These are phyloP conservation scores for Arctia plantaginis DNA, from an alignment of 2,888 invertebrate species.

Conservation along the genomic window DNA sequence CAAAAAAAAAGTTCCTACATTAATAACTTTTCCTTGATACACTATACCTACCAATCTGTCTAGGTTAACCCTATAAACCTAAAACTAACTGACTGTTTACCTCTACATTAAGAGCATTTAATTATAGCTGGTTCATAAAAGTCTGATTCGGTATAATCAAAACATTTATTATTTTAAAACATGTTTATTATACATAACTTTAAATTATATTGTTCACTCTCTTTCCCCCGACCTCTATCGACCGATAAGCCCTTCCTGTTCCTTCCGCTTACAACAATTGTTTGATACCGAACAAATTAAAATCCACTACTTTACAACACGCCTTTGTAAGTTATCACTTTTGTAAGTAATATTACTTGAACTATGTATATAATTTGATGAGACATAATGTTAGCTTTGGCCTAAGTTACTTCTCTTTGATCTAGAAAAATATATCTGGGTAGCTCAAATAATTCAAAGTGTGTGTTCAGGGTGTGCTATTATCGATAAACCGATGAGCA, in stretches of 20 bases:
- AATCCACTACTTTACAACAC: neutral
- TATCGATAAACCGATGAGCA: too few species aligned
- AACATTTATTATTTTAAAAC: neutral
- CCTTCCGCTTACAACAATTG: constrained; percentile 7
- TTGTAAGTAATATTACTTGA: neutral
- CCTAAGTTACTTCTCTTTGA: too few species aligned
- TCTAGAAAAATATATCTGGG: too few species aligned
- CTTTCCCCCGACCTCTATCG: constrained; percentile 7
- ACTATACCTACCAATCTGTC: neutral
- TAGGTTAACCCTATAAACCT: neutral
- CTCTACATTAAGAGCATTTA: neutral
- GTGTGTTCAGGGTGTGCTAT: too few species aligned
- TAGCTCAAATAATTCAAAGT: too few species aligned
- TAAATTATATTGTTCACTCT: neutral
- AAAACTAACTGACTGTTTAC: neutral
- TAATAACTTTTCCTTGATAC: neutral
- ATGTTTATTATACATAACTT: too few species aligned
- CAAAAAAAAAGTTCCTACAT: neutral
- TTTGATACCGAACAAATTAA: constrained; percentile 7
- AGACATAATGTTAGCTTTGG: too few species aligned
- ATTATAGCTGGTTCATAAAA: neutral
- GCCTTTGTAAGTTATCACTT: too few species aligned
- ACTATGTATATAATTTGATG: too few species aligned
- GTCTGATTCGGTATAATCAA: neutral
- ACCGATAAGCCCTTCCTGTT: constrained; percentile 6